phyloP scores from a whole-genome alignment of 1,140 invertebrate genomes.

The Thaumatotibia leucotreta region DNA sequence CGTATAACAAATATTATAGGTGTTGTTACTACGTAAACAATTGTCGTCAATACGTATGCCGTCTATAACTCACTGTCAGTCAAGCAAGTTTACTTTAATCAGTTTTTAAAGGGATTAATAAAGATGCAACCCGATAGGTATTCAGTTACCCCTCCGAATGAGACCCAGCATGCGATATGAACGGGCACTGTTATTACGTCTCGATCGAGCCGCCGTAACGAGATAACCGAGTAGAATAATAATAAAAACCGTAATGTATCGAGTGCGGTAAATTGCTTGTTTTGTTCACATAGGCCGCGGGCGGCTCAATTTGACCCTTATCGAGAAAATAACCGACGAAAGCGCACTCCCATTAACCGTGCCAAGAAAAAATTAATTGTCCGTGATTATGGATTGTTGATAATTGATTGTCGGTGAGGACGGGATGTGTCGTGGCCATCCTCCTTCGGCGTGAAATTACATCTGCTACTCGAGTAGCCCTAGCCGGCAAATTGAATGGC shows the following conservation, averaged over 20 bases:
- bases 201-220: conserved; percentile 26
- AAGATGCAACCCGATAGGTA: neutral
- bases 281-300: conserved; percentile 53
- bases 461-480: conserved; percentile 22
- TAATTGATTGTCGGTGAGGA: conserved; percentile 51
- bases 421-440: conserved; percentile 35
- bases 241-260: conserved; percentile 52
- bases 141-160: neutral
- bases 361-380: conserved; percentile 60
- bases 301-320: conserved; percentile 61
- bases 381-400: conserved; percentile 59
- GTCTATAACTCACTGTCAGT: conserved; percentile 12
- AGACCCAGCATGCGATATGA: conserved; percentile 7
- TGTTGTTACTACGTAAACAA: neutral
- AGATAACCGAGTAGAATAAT: conserved; percentile 47
- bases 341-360: conserved; percentile 47
- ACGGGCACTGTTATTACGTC: conserved; percentile 27
- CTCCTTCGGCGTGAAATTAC: conserved; percentile 33
- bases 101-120: neutral
- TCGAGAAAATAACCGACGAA: conserved; percentile 61
- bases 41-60: neutral
- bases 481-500: conserved; percentile 10
- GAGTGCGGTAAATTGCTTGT: conserved; percentile 52
- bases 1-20: too few species aligned
- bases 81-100: conserved; percentile 8